Conservation (phyloP, 2,797 vertebrate genomes). For the Gallinago stenura region DNA sequence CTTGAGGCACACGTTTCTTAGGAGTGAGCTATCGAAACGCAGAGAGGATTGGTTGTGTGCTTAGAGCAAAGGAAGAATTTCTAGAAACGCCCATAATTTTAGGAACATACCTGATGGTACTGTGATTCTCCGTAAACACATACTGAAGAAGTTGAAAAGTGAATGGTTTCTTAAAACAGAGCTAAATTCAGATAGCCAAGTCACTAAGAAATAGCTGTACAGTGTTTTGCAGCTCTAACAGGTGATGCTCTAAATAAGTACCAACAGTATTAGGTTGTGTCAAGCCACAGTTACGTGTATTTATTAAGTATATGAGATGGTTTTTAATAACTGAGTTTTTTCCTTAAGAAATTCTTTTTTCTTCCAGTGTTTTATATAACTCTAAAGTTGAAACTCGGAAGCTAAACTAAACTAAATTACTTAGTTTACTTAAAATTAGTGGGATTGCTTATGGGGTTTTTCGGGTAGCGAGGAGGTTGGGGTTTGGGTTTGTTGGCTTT, state of each 20-base stretch:
- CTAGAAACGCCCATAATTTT: background rate
- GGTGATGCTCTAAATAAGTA: background rate
- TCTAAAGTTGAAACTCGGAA: background rate
- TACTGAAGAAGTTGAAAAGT: background rate
- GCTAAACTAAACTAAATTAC: background rate
- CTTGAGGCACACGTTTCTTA: background rate
- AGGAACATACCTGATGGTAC: background rate
- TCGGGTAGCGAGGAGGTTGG: rapidly evolving
- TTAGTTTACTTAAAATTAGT: background rate
- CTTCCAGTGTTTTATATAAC: rapidly evolving
- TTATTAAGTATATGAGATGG: background rate
- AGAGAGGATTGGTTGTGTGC: background rate
- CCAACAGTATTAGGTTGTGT: background rate
- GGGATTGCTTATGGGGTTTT: background rate
- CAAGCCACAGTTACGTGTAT: background rate
- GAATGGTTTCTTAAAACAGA: background rate
- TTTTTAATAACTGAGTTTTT: background rate
- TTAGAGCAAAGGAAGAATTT: background rate
- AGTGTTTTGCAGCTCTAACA: background rate
- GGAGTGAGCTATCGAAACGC: background rate
- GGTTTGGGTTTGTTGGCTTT: background rate
- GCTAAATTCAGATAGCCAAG: background rate
- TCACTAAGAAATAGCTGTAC: background rate
- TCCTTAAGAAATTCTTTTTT: background rate
- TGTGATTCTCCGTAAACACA: background rate